Evolutionary conservation across 1,140 invertebrate species (phyloP), one percentile per base, ranked within the genome.

Genomic region (Lordiphosa stackelbergi): DNA sequence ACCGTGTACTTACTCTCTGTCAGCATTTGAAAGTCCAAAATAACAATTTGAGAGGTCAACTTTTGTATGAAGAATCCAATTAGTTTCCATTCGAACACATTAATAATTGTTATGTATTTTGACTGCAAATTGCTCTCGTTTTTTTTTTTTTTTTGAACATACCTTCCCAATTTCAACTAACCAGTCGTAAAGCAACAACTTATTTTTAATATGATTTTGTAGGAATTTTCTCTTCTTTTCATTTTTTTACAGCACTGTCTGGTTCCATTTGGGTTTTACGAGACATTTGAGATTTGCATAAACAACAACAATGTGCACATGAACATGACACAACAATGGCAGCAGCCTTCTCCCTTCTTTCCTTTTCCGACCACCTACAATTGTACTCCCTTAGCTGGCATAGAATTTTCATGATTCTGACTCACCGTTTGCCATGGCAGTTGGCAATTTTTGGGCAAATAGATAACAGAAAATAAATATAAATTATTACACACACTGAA

Each of bases 221-320:
- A 6, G 24, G 24, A 28, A 28, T 28, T 28, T 28, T 28, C 24
- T 28, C 2, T 28, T 28, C 6, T 0, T 6, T 28, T 28, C 6
- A 5, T 28, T 6, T 28, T 24, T 28, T 28, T 28, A 28, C 24
- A 1, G 24, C 31, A 28, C 43, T 45, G 43, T 45, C 43, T 45
- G 43, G 43, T 45, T 45, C 31, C 43, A 45, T 45, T 45, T 45
- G 24, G 41, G 13, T 56, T 56, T 56, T 56, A 56, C 43, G 53
- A 56, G 45, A 45, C 53, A 56, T 56, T 56, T 56, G 53, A 56
- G 53, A 56, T 56, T 56, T 56, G 42, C 42, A 47, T 56, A 56
- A 34, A 56, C 43, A 56, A 47, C 24, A 36, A 47, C 24, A 36
- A 38, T 24, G 34, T 24, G 34, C 38, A 51, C 48, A 51, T 38